phyloP scores from a whole-genome alignment of 2,888 invertebrate species.

The Agrochola lychnidis region DNA sequence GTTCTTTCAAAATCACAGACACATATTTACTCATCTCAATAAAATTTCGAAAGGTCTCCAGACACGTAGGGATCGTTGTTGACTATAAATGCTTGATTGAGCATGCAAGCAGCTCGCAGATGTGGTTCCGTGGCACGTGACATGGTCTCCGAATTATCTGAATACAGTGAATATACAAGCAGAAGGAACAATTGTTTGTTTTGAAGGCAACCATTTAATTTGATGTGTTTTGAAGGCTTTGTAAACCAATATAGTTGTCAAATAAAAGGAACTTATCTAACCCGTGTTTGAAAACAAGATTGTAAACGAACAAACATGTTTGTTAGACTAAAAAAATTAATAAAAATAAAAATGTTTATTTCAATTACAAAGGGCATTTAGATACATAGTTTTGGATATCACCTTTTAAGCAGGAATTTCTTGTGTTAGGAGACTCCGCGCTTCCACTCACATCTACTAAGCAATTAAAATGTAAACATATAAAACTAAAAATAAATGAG shows the following conservation, averaged over 20 bases:
- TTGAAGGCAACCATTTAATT: constrained; percentile 32
- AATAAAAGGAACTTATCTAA: constrained; percentile 30
- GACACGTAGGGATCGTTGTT: constrained; percentile 56
- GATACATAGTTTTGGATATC: too few species aligned
- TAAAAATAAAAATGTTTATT: too few species aligned
- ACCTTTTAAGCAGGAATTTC: too few species aligned
- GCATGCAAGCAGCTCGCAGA: constrained; percentile 55
- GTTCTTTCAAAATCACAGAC: constrained; percentile 18
- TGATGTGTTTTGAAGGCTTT: constrained; percentile 13
- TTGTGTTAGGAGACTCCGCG: too few species aligned
- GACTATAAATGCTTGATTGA: constrained; percentile 66
- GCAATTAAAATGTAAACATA: too few species aligned
- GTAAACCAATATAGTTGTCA: constrained; percentile 31
- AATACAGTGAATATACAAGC: constrained; percentile 39
- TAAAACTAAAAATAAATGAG: too few species aligned
- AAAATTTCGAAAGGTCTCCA: constrained; percentile 37
- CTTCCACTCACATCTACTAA: too few species aligned
- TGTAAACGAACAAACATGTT: constrained; percentile 18
- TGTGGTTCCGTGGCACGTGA: constrained; percentile 61
- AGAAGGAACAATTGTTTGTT: constrained; percentile 24
- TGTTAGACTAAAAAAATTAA: not conserved
- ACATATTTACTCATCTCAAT: constrained; percentile 33
- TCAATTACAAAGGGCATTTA: too few species aligned
- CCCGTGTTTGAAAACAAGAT: constrained; percentile 17
- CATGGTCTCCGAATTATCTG: constrained; percentile 39